These are phyloP conservation scores for Eonycteris spelaea DNA, from an alignment of 2,113 vertebrate genomes.

Conservation along the genomic window DNA sequence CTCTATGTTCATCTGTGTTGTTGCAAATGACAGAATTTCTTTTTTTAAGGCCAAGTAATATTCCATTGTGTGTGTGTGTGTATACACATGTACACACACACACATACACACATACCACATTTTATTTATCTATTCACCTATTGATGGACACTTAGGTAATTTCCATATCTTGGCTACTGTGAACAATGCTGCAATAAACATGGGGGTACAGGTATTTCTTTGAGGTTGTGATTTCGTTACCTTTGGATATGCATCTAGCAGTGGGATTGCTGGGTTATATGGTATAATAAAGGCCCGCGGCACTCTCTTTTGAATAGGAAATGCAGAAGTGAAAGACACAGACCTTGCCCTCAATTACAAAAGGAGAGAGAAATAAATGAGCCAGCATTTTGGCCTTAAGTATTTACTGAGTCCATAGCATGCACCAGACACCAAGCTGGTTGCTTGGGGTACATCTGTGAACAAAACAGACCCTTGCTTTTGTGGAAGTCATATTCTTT, in stretches of 20 bases:
- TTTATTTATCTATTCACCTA: neutral
- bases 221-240: neutral
- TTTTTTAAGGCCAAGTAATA: neutral
- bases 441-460: neutral
- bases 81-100: too few relatives aligned
- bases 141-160: neutral
- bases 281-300: neutral
- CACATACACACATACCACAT: neutral
- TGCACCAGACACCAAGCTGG: neutral
- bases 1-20: neutral
- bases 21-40: neutral
- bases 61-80: neutral
- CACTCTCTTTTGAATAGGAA: neutral
- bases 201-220: neutral
- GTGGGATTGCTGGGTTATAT: neutral
- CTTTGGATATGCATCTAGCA: neutral
- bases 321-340: neutral
- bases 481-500: neutral
- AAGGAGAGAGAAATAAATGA: neutral
- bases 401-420: neutral
- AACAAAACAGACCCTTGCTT: neutral
- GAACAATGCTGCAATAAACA: neutral
- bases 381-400: neutral
- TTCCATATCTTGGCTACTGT: neutral
- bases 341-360: too few relatives aligned